Evolutionary conservation across 1,140 invertebrate genomes (phyloP), one percentile per base, ranked within the genome.

Genomic region (Aphaenogaster ashmeadi): DNA sequence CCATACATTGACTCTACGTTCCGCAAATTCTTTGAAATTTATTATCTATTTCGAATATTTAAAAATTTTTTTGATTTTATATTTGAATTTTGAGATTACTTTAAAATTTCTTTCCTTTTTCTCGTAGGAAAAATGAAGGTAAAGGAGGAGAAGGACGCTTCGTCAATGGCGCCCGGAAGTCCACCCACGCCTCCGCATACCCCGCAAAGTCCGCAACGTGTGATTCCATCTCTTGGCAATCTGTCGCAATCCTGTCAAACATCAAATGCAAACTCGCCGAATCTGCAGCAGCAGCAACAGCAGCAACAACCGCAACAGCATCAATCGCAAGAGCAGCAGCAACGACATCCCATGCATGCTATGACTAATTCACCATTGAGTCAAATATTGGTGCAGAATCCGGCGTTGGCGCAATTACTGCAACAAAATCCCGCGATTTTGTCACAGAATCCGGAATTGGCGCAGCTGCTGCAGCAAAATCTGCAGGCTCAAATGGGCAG

Each of bases 161-260:
- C 94, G 47, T 94, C 94, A 66, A 95, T 94, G 91, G 95, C 95
- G 41, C 95, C 95, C 47, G 95, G 95, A 79, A 95, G 95, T 93
- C 95, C 95, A 1, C 95, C 95, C 33, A 95, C 95, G 56, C 95
- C 95, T 4, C 95, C 95, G 18, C 95, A 95, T 88, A 95, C 95
- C 3, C 95, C 95, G 0, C 95, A 95, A 78, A 95, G 95, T 87
- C 95, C 95, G 52, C 93, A 94, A 3, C 92, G 95, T 8, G 94
- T 94, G 75, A 94, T 93, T 91, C 90, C 94, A 83, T 90, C 93
- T 41, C 84, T 92, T 1, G 87, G 89, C n/a, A 93, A 93, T 87
- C 88, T 93, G 13, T 94, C 93, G 15, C 92, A 93, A n/a, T 93
- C 93, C 38, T 90, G 92, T 78, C 93, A 94, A 79, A 93, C 93